Percentiles rank a stretch among this genome's conserved stretches.
phyloP scores from a whole-genome alignment of 2,113 vertebrate genomes.

The Nyctibius bracteatus region DNA sequence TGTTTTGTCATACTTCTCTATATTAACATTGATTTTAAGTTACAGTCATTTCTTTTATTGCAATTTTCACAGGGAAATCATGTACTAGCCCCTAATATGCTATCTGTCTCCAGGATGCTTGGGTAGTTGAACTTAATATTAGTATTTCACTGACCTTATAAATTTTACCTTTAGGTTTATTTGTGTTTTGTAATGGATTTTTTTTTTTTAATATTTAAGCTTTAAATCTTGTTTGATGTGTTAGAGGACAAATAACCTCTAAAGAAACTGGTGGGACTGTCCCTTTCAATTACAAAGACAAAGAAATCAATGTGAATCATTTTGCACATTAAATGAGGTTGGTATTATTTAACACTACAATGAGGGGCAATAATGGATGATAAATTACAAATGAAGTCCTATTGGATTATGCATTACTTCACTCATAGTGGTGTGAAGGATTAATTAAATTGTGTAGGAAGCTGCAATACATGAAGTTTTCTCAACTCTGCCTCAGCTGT shows the following conservation, averaged over 20 bases:
- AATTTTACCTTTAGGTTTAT: slow-evolving; percentile 13
- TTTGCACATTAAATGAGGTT: slow-evolving; percentile 40
- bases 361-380: slow-evolving; percentile 33
- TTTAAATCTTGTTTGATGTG: slow-evolving; percentile 32
- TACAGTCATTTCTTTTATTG: not conserved
- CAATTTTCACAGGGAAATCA: not conserved
- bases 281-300: slow-evolving; percentile 59
- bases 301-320: slow-evolving; percentile 58
- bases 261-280: slow-evolving; percentile 46
- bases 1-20: not conserved
- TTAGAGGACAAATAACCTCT: slow-evolving; percentile 19
- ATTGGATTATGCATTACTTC: slow-evolving; percentile 35
- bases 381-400: slow-evolving; percentile 11
- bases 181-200: not conserved
- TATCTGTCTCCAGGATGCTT: not conserved
- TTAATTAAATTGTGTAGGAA: slow-evolving; percentile 33
- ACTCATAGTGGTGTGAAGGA: not conserved
- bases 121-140: not conserved
- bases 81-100: not conserved
- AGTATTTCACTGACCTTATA: slow-evolving; percentile 3
- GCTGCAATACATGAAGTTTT: not conserved
- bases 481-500: not conserved
- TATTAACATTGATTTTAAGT: slow-evolving; percentile 42
- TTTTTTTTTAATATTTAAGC: not conserved
- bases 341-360: slow-evolving; percentile 39